Conservation (phyloP, 2,113 vertebrate genomes). For the Pyxicephalus adspersus region DNA sequence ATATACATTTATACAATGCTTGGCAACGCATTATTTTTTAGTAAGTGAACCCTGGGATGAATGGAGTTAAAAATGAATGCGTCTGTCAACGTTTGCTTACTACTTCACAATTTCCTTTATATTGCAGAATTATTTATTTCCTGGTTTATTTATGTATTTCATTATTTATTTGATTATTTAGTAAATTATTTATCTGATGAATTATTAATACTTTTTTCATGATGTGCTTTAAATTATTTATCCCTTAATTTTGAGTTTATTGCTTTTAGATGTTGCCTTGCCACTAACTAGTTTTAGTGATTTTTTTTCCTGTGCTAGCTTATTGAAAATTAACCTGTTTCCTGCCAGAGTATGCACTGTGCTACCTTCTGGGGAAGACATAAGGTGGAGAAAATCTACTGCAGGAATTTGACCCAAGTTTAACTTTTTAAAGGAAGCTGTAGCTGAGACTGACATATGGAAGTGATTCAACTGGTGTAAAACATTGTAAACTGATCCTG, state of each 20-base stretch:
- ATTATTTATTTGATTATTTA: constrained; percentile 99
- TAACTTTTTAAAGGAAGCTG: too few species aligned
- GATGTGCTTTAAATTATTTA: constrained; percentile 98
- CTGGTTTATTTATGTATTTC: constrained; percentile 96
- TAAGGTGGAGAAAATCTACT: not conserved
- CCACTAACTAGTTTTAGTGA: constrained; percentile 85
- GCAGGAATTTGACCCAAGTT: too few species aligned
- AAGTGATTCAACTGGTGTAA: too few species aligned
- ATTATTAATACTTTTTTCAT: constrained; percentile 98
- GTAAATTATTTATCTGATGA: constrained; percentile 99
- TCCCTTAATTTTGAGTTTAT: constrained; percentile 99
- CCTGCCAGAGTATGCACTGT: not conserved
- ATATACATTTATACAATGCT: not conserved
- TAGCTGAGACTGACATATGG: too few species aligned
- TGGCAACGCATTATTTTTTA: constrained; percentile 2
- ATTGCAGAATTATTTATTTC: constrained; percentile 92
- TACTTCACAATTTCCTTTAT: constrained; percentile 83
- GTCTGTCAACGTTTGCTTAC: constrained; percentile 76
- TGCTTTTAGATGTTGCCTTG: constrained; percentile 95
- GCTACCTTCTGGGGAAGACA: not conserved
- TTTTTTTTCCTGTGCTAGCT: constrained; percentile 81
- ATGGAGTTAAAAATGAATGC: constrained; percentile 38
- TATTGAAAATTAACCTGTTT: constrained; percentile 88
- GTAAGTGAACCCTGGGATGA: constrained; percentile 18
- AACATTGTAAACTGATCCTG: too few species aligned